Base-by-base conservation (phyloP, 2,888 invertebrate species). In the Cephus pygmeus region DNA sequence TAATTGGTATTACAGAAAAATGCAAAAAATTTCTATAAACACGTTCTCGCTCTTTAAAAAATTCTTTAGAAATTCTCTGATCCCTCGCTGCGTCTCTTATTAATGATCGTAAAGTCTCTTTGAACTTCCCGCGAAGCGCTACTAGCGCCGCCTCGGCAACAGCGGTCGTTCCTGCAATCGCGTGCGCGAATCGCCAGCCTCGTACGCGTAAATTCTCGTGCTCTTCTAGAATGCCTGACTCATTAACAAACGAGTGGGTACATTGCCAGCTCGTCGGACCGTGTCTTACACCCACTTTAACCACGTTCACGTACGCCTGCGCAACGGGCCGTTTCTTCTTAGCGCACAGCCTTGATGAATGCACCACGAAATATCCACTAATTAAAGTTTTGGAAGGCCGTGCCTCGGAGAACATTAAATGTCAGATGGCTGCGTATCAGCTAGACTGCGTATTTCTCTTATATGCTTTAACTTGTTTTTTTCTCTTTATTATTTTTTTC, bases 361-460 rank as follows among this genome's bases (percentile, higher is more conserved):
- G 71, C 40, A 81, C 83, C 83, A 84, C 83, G 82, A 83, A 80
- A 81, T 80, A 80, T 79, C 75, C 80, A 81, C 82, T 81, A 82
- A 81, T 78, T 81, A 81, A 82, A 83, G 81, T 82, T 82, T 81
- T 79, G 79, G 83, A 83, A 83, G 85, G 84, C 82, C 83, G 82
- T 80, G 80, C 79, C 82, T 81, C 79, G 81, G 81, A 82, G 81
- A 82, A 83, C 83, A 85, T 86, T 85, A 86, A 87, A 86, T 84
- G 80, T 78, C 75, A 76, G 81, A 82, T 78, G 80, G 83, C 83
- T 82, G 82, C 78, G 82, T 82, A 84, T 84, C 83, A 84, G 80
- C 79, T 79, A 77, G 80, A 82, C 83, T 83, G 80, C 82, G 85
- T 87, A 87, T 88, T 23, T 71, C 33, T 34, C 71, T 71, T 34